These are phyloP conservation scores for Parotia lawesii DNA, from an alignment of 2,113 vertebrate genomes.

Conservation along the genomic window DNA sequence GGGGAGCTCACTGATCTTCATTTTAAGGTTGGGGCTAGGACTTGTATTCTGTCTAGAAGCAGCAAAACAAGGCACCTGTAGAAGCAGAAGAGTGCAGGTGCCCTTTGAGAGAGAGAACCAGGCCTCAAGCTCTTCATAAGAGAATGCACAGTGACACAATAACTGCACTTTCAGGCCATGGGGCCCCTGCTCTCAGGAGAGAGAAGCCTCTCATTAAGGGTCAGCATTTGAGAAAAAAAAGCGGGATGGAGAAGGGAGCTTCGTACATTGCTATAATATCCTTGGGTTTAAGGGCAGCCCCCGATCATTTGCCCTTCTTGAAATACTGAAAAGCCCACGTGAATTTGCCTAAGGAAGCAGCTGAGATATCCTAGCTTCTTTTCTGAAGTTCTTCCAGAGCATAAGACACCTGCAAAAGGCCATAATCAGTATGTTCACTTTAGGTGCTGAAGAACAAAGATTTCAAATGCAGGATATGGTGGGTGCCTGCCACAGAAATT, in stretches of 20 bases:
- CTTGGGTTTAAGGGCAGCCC: neutral
- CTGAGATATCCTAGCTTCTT: neutral
- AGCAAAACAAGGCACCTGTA: neutral
- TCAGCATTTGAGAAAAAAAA: neutral
- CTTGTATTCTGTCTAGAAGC: neutral
- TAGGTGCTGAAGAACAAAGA: too few relatives aligned
- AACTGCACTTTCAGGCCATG: neutral
- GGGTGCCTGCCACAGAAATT: too few relatives aligned
- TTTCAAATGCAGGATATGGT: too few relatives aligned
- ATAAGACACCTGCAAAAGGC: neutral
- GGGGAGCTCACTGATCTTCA: neutral
- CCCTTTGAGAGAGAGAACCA: neutral
- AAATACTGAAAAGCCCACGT: neutral
- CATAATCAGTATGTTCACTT: too few relatives aligned
- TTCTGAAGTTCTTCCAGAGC: neutral
- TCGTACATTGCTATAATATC: neutral
- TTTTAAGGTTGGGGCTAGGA: rapidly evolving
- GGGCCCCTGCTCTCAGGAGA: neutral
- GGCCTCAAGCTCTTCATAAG: neutral
- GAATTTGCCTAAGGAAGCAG: neutral
- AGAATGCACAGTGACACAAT: too few relatives aligned
- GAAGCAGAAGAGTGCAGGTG: neutral
- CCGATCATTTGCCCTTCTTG: neutral
- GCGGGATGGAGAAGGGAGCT: neutral
- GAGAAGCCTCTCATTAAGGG: neutral